Conservation (phyloP, 2,113 vertebrate genomes). For the Craseonycteris thonglongyai region DNA sequence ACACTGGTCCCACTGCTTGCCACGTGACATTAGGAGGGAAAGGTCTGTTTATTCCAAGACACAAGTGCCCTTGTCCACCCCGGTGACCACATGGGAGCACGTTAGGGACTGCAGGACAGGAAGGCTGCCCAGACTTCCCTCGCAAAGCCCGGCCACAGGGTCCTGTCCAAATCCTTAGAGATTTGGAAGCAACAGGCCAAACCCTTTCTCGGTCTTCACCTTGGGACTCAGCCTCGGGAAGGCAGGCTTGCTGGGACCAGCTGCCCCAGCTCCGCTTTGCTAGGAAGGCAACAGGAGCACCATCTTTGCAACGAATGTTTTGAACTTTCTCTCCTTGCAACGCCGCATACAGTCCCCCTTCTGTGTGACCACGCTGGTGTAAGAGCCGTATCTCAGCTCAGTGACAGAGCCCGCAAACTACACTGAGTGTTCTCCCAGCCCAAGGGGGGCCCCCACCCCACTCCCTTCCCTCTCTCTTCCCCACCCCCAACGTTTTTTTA, state of each 20-base stretch:
- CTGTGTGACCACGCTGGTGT: background rate
- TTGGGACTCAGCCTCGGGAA: background rate
- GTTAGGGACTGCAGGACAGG: background rate
- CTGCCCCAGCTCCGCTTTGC: background rate
- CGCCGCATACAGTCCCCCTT: conserved; percentile 33
- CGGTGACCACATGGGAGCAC: background rate
- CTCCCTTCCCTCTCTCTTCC: background rate
- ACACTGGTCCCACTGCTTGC: fast-evolving
- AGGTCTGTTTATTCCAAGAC: background rate
- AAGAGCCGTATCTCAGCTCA: conserved; percentile 13
- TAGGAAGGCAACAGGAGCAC: background rate
- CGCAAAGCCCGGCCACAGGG: background rate
- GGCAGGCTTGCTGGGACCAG: too few relatives aligned
- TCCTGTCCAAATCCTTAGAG: background rate
- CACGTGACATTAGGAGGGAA: background rate
- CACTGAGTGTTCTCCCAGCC: conserved; percentile 45
- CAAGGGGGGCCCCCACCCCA: background rate
- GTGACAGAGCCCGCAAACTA: background rate
- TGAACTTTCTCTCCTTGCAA: conserved; percentile 17
- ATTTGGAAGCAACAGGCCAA: fast-evolving
- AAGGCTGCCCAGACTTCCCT: background rate
- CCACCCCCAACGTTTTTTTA: conserved; percentile 56
- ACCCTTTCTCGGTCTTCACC: background rate
- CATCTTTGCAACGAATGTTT: background rate
- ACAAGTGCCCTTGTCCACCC: background rate